A percentile compares a stretch with the other conserved stretches of the same genome.
phyloP scores from a whole-genome alignment of 1,140 invertebrate species.

The Drosophila parvula region DNA sequence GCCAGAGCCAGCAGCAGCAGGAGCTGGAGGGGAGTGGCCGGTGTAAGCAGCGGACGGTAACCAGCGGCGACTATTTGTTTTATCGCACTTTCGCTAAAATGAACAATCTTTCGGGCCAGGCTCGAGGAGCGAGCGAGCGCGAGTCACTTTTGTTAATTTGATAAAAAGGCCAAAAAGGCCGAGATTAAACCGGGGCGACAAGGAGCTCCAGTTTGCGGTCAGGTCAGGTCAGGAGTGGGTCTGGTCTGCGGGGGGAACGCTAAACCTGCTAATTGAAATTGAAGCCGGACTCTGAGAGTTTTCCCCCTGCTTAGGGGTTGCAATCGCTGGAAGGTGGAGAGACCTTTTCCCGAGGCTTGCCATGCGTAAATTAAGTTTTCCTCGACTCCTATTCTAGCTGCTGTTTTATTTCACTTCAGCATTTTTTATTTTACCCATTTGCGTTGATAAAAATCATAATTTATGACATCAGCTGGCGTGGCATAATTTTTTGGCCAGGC shows the following conservation, averaged over 20 bases:
- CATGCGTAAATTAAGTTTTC: slow-evolving; percentile 76
- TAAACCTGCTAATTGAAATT: slow-evolving; percentile 60
- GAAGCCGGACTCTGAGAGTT: slow-evolving; percentile 41
- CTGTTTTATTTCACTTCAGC: slow-evolving; percentile 51
- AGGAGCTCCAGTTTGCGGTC: slow-evolving; percentile 49
- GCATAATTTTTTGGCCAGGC: slow-evolving; percentile 65
- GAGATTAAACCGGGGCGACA: slow-evolving; percentile 68
- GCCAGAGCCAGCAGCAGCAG: background rate
- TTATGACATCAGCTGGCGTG: slow-evolving; percentile 76
- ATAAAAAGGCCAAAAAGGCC: slow-evolving; percentile 78
- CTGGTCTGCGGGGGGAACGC: slow-evolving; percentile 2
- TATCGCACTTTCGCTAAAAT: slow-evolving; percentile 83
- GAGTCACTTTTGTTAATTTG: slow-evolving; percentile 83
- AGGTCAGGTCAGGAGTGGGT: slow-evolving; percentile 2
- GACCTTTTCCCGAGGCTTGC: slow-evolving; percentile 36
- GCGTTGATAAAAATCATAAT: slow-evolving; percentile 83
- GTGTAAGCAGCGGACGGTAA: no score
- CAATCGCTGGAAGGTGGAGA: slow-evolving; percentile 28
- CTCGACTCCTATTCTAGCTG: slow-evolving; percentile 57
- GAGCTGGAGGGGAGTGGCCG: slow-evolving; percentile 23
- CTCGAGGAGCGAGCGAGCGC: slow-evolving; percentile 8
- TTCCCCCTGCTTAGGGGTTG: slow-evolving; percentile 49
- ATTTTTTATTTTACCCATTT: slow-evolving; percentile 79
- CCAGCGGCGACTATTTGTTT: slow-evolving; percentile 73
- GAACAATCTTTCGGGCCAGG: slow-evolving; percentile 56